Percentiles rank a stretch among this genome's conserved stretches.
Conservation (phyloP, 2,113 vertebrate species). For the Syrrhaptes paradoxus region DNA sequence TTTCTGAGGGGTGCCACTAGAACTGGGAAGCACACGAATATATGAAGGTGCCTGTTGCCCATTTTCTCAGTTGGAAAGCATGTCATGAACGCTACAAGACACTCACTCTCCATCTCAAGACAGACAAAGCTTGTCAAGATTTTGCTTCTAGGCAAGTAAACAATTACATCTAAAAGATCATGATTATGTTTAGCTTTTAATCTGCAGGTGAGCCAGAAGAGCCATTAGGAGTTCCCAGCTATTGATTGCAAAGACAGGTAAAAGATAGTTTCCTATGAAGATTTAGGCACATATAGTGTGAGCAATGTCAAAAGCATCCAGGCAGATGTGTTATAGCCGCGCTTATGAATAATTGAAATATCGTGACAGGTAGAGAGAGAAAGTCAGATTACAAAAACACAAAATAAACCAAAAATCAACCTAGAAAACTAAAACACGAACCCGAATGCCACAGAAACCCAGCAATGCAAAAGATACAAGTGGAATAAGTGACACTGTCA, state of each 20-base stretch:
- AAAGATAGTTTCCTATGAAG: neutral
- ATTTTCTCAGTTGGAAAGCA: neutral
- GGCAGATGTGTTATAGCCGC: neutral
- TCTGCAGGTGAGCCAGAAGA: neutral
- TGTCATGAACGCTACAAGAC: neutral
- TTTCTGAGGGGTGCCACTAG: neutral
- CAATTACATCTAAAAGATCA: neutral
- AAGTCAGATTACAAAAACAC: neutral
- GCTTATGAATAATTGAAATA: constrained; percentile 10
- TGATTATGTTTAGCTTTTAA: neutral
- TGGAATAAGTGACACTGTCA: neutral
- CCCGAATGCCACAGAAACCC: neutral
- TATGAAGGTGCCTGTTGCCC: neutral
- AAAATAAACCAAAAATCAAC: neutral
- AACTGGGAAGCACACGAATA: neutral
- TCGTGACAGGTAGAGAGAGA: neutral
- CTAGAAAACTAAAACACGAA: neutral
- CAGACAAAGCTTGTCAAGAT: neutral
- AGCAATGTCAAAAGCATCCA: neutral
- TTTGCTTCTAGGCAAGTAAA: neutral
- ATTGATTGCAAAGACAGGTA: neutral
- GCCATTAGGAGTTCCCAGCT: neutral
- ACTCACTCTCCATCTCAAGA: neutral
- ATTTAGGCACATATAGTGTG: neutral
- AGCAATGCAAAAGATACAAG: neutral